Percentiles rank a stretch among this genome's conserved stretches.
Conservation (phyloP, 1,140 invertebrate species). For the Papilio machaon region DNA sequence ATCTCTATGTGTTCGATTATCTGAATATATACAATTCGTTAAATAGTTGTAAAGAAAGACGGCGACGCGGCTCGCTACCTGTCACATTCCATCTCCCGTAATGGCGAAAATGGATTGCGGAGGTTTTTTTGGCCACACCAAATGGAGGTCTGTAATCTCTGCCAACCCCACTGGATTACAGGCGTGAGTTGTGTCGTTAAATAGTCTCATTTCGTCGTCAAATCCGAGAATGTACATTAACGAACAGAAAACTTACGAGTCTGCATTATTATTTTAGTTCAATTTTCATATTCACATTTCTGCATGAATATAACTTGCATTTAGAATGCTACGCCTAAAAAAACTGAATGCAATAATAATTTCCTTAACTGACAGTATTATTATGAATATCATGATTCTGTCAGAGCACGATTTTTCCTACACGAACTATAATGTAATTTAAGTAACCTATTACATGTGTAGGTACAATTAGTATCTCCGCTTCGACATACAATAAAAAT, state of each 20-base stretch:
- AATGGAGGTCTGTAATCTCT: too few species aligned
- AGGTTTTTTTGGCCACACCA: too few species aligned
- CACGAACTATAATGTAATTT: not conserved
- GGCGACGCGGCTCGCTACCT: too few species aligned
- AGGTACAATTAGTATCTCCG: too few species aligned
- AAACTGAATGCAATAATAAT: not conserved
- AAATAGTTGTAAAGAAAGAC: not conserved
- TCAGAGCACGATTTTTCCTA: slow-evolving; percentile 11
- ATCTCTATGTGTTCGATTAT: slow-evolving; percentile 54
- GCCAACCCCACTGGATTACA: too few species aligned
- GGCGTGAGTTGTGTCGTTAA: too few species aligned
- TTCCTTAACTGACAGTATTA: not conserved
- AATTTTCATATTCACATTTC: not conserved
- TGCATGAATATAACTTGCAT: not conserved
- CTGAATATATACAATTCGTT: not conserved
- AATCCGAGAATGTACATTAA: not conserved
- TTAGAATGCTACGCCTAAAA: not conserved
- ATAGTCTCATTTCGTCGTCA: not conserved
- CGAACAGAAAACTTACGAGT: not conserved
- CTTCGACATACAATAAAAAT: too few species aligned
- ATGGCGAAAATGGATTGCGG: too few species aligned
- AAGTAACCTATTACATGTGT: not conserved
- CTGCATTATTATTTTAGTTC: not conserved
- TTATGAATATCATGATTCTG: not conserved
- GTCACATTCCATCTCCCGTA: too few species aligned